Evolutionary conservation across 2,113 vertebrate species (phyloP), one percentile per base, ranked within the genome.

Genomic region (Dicentrarchus labrax): DNA sequence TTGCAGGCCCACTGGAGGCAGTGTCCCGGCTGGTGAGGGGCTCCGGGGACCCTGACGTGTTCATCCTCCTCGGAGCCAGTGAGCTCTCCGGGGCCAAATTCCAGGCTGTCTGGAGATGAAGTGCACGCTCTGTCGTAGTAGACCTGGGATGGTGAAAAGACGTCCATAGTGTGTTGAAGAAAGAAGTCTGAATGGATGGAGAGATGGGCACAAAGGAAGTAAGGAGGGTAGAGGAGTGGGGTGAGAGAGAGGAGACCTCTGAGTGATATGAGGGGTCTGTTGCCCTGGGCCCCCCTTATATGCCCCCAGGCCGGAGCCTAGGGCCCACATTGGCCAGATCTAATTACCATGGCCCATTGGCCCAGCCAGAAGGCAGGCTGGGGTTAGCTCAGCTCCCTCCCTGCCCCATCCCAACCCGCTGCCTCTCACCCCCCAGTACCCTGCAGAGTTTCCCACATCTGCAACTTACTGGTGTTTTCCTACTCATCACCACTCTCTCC

Each of bases 1-100:
- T 98, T 99, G 94, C 98, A 99, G 90, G 98, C 98, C 98, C 98
- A 99, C 93, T 97, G 94, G 76, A 99, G 97, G 92, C 98, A 99
- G 92, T 96, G 98, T 9, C 98, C 98, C 0, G 97, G 96, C 93
- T 98, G 97, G 87, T 98, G 97, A 76, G 97, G 98, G 80, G 96
- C 96, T 0, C 93, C 96, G 0, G 98, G 98, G 16, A 95, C 97
- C 72, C 97, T 89, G 69, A 99, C 92, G 19, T 99, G 98, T 89
- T 98, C 97, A 1, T 99, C 98, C 86, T 98, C 98, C 4, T 98
- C 97, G 0, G 97, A 97, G 82, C 96, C 95, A 12, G 86, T 85
- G 5, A 91, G 93, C 78, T 95, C 91, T 21, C 93, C 86, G 8
- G 95, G 93, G 69, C 96, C 96, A 2, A 97, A 97, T 51, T 97